Conservation (phyloP, 2,113 vertebrate genomes). For the Cnemophilus loriae region DNA sequence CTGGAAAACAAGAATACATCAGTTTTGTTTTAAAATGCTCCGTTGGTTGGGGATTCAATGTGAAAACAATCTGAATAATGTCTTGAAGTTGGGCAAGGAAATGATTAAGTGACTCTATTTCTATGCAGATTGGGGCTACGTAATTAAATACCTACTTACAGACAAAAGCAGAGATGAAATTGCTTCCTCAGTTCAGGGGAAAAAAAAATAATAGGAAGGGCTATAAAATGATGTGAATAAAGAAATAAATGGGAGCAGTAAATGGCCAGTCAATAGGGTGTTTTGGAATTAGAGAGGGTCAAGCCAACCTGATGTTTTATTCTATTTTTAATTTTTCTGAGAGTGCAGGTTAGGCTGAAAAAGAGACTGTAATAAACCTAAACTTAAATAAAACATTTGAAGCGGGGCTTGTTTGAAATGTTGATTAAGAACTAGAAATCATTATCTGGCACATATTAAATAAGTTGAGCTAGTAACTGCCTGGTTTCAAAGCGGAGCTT, state of each 20-base stretch:
- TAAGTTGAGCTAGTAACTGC: not conserved
- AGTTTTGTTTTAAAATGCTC: not conserved
- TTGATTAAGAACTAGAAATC: not conserved
- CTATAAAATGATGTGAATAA: not conserved
- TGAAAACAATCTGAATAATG: not conserved
- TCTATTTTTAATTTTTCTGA: not conserved
- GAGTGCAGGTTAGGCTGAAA: not conserved
- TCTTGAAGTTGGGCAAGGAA: not conserved
- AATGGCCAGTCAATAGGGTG: not conserved
- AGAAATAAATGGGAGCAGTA: slow-evolving; percentile 39
- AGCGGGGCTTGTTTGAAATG: not conserved
- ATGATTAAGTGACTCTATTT: slow-evolving; percentile 44
- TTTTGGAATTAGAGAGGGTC: not conserved
- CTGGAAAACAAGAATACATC: not conserved
- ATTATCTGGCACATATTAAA: not conserved
- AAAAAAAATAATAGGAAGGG: not conserved
- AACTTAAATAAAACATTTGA: not conserved
- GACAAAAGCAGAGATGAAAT: slow-evolving; percentile 37
- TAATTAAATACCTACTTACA: slow-evolving; percentile 26
- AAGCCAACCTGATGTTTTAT: not conserved
- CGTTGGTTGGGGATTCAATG: not conserved
- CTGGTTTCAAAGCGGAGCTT: not conserved
- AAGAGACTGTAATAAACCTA: not conserved
- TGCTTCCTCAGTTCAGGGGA: slow-evolving; percentile 2
- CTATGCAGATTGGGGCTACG: not conserved